Conservation (phyloP, 2,888 invertebrate genomes). For the Portevinia maculata region DNA sequence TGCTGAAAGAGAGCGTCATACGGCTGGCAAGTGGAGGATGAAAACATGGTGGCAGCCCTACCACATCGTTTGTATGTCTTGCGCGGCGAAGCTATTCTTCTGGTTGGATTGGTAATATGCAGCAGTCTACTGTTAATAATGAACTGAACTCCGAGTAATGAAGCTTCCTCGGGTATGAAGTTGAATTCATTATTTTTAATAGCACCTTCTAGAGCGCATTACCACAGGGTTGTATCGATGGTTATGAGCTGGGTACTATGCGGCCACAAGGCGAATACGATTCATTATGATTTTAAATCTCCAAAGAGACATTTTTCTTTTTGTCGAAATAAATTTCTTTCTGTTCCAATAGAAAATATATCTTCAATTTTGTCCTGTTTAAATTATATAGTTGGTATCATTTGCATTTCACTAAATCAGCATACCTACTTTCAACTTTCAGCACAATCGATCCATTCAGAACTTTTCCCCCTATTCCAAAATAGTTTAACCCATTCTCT, state of each 20-base stretch:
- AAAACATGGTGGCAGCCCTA: not conserved
- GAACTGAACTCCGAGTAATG: constrained; percentile 33
- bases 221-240: not conserved
- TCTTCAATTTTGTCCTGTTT: no score
- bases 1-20: constrained; percentile 22
- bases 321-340: no score
- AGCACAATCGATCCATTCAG: not conserved
- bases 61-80: constrained; percentile 7
- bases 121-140: constrained; percentile 20
- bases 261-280: no score
- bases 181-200: not conserved
- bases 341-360: no score
- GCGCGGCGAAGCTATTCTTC: constrained; percentile 28
- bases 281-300: no score
- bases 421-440: not conserved
- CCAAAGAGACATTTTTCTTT: no score
- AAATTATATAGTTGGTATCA: no score
- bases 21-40: not conserved
- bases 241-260: not conserved
- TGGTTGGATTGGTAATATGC: constrained; percentile 49
- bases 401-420: constrained; percentile 10
- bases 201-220: not conserved
- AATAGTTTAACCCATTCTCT: not conserved
- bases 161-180: constrained; percentile 5
- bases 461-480: not conserved